These are phyloP conservation scores for Drosophila fulvimacula DNA, from an alignment of 2,888 invertebrate genomes.

Conservation along the genomic window DNA sequence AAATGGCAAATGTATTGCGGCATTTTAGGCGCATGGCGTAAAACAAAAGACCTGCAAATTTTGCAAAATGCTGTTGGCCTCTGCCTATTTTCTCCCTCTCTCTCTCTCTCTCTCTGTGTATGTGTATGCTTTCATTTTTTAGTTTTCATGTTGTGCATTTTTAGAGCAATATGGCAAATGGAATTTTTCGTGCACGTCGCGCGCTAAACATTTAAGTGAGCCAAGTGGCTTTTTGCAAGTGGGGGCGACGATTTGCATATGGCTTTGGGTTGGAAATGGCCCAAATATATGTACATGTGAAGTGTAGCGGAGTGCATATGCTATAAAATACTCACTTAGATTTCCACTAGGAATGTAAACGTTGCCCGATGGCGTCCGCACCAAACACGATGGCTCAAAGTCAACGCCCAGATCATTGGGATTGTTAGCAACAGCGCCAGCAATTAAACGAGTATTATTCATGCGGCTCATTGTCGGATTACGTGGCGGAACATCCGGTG, in stretches of 20 bases:
- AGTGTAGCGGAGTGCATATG: slow-evolving; percentile 22
- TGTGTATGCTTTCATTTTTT: slow-evolving; percentile 20
- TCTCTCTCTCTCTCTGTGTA: background rate
- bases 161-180: slow-evolving; percentile 76
- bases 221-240: slow-evolving; percentile 62
- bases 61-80: slow-evolving; percentile 54
- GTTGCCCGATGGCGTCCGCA: slow-evolving; percentile 96
- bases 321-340: slow-evolving; percentile 85
- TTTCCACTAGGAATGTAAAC: slow-evolving; percentile 96
- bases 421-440: slow-evolving; percentile 87
- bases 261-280: slow-evolving; percentile 12
- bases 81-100: background rate
- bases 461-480: slow-evolving; percentile 96
- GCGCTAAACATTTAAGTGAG: slow-evolving; percentile 72
- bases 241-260: slow-evolving; percentile 60
- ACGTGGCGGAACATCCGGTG: slow-evolving; percentile 95
- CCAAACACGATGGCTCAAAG: slow-evolving; percentile 95
- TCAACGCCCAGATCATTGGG: slow-evolving; percentile 90
- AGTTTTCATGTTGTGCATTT: slow-evolving; percentile 57
- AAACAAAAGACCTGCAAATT: slow-evolving; percentile 72
- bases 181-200: slow-evolving; percentile 54
- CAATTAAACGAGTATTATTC: slow-evolving; percentile 95
- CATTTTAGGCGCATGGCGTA: slow-evolving; percentile 70
- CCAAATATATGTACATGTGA: slow-evolving; percentile 4
- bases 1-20: slow-evolving; percentile 77